Percentiles rank a stretch among this genome's conserved stretches.
Evolutionary conservation across 2,797 vertebrate species (phyloP).

Genomic region (Pangasius macronema): DNA sequence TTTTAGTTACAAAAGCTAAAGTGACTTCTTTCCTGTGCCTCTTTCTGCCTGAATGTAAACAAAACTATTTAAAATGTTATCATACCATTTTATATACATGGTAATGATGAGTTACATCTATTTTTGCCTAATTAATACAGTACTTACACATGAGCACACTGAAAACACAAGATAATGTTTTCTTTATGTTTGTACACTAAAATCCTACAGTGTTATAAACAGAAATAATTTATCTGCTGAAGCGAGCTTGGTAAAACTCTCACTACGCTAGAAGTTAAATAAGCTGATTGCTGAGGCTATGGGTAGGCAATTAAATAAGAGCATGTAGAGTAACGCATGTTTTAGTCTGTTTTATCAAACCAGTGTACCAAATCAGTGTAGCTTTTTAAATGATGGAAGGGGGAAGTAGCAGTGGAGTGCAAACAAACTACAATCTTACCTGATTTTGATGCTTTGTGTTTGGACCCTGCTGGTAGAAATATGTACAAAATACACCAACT

Average conservation of each 20-base stretch:
- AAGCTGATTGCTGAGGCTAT: not conserved
- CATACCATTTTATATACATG: not conserved
- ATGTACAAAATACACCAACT: not conserved
- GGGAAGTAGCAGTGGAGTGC: too few species aligned
- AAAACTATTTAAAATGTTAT: not conserved
- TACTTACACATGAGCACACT: not conserved
- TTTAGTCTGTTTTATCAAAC: slow-evolving; percentile 8
- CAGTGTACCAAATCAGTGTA: not conserved
- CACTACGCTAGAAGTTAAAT: not conserved
- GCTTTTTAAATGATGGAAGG: not conserved
- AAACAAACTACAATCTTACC: too few species aligned
- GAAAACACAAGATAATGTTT: not conserved
- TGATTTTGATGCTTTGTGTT: too few species aligned
- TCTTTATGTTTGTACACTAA: not conserved
- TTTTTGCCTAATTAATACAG: not conserved
- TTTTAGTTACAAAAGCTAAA: not conserved
- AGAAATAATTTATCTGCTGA: not conserved
- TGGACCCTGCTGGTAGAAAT: too few species aligned
- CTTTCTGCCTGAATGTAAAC: not conserved
- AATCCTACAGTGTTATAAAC: not conserved
- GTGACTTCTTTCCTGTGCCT: not conserved
- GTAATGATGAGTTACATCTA: not conserved
- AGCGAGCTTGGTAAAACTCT: not conserved
- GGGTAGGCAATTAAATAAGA: not conserved
- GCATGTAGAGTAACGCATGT: not conserved